Conservation (phyloP, 2,113 vertebrate genomes). For the Jaculus jaculus region DNA sequence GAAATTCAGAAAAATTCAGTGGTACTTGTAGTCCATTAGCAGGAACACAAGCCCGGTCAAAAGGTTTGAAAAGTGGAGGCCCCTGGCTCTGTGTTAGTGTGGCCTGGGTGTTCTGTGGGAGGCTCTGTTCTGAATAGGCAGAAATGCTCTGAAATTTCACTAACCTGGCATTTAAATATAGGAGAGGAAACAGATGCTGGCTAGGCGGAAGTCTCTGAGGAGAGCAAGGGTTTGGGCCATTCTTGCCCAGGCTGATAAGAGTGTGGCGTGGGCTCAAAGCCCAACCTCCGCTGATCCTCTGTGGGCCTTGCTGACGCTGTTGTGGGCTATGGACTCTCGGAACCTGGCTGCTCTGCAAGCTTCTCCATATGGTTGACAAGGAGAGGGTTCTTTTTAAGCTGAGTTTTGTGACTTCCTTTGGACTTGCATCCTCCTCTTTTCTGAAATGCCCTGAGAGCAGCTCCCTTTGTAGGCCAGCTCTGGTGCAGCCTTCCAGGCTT, state of each 20-base stretch:
- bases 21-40: not conserved
- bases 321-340: not conserved
- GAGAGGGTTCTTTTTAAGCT: constrained; percentile 60
- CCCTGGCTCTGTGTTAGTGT: no score
- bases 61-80: not conserved
- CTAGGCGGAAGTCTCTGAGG: constrained; percentile 73
- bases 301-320: not conserved
- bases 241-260: constrained; percentile 22
- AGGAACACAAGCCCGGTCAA: not conserved
- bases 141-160: not conserved
- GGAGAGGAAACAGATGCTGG: constrained; percentile 83
- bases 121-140: not conserved
- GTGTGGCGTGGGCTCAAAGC: not conserved
- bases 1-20: not conserved
- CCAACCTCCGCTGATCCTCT: not conserved
- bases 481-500: not conserved
- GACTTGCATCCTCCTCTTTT: not conserved
- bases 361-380: not conserved
- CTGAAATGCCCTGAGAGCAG: not conserved
- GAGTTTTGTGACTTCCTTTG: constrained; percentile 70
- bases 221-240: constrained; percentile 16
- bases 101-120: not conserved
- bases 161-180: constrained; percentile 3
- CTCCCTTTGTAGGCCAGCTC: constrained; percentile 4
- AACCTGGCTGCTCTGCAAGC: not conserved